Evolutionary conservation across 2,113 vertebrate genomes (phyloP), one percentile per base, ranked within the genome.

Genomic region (Seriola rivoliana): DNA sequence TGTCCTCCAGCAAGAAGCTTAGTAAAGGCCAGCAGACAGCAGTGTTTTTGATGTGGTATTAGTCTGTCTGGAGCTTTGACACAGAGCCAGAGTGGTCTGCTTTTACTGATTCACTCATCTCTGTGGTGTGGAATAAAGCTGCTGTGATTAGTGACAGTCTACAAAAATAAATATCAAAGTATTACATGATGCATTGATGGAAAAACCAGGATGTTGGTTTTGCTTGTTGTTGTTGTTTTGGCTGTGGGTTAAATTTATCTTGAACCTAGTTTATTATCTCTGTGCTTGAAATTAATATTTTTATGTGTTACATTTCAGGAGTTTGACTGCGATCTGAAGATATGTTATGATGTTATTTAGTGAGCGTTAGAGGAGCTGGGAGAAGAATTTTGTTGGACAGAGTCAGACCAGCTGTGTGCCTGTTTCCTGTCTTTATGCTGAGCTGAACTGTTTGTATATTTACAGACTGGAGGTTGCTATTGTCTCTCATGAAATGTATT

Each of bases 11-110:
- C 36, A 66, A 29, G 9, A 17, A 12, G 74, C 60, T 55, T 11
- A 48, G 55, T 62, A 19, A 70, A 75, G 76, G 40, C 78, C 60
- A 71, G 59, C 57, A 34, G 50, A 75, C 55, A 60, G 64, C 71
- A 38, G 12, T 54, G 57, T 63, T 44, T 73, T 48, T 75, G 70
- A 70, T 69, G 63, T 73, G 75, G 62, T 68, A 54, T 67, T 69
- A 69, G 38, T 7, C 52, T 48, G 82, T 74, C 65, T 70, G 50
- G 21, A 44, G 62, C 60, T n/a, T 34, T 71, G 29, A 29, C 29
- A 29, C 29, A 29, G 29, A 29, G 29, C 29, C 29, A 29, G 29
- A 29, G 29, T 29, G 29, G 29, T 29, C 29, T 29, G 62, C 50
- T 48, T 50, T 5, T 50, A 29, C 42, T 68, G n/a, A 40, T 73